These are phyloP conservation scores for Rhinopomastus cyanomelas DNA, from an alignment of 2,113 vertebrate species.

Conservation along the genomic window DNA sequence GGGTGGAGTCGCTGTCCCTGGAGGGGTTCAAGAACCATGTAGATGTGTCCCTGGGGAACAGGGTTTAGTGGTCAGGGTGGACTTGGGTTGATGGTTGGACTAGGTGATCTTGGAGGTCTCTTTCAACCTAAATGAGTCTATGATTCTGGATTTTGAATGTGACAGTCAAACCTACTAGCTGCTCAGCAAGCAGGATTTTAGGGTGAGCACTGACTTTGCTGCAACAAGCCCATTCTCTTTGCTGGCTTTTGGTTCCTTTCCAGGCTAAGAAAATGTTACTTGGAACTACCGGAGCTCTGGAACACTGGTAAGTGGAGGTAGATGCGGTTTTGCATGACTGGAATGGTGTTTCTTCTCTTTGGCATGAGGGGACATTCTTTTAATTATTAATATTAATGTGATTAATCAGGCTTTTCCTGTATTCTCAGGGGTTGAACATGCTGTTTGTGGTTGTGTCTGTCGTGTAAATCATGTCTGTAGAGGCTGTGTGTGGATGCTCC, in stretches of 20 bases:
- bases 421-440: neutral
- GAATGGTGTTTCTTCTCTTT: neutral
- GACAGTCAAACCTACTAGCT: neutral
- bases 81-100: too few relatives aligned
- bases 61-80: too few relatives aligned
- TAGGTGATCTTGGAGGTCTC: too few relatives aligned
- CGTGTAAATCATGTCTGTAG: neutral
- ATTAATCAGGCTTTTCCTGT: neutral
- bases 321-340: slow-evolving; percentile 29
- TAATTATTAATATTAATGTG: neutral
- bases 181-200: neutral
- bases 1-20: too few relatives aligned
- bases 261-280: neutral
- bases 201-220: neutral
- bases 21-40: too few relatives aligned
- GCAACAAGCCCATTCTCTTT: neutral
- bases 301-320: slow-evolving; percentile 36
- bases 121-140: too few relatives aligned
- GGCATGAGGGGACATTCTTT: neutral
- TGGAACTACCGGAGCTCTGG: slow-evolving; percentile 3
- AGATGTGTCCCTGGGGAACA: too few relatives aligned
- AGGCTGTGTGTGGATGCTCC: neutral
- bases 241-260: slow-evolving; percentile 36
- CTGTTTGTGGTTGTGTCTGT: neutral
- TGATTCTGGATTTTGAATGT: neutral